A percentile compares a stretch with the other conserved stretches of the same genome.
Conservation (phyloP, 2,113 vertebrate genomes). For the Acanthochromis polyacanthus region DNA sequence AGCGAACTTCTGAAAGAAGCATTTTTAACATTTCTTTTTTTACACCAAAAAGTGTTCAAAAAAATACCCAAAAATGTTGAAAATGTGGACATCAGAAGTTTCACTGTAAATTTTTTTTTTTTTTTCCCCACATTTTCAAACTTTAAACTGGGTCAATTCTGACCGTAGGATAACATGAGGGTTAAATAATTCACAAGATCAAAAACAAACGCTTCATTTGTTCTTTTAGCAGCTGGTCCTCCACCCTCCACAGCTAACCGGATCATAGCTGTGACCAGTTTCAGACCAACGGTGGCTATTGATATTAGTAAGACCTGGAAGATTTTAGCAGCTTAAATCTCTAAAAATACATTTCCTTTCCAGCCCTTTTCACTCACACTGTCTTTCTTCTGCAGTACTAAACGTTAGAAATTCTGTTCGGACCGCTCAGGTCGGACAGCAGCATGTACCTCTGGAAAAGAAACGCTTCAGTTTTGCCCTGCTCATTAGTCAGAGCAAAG, state of each 20-base stretch:
- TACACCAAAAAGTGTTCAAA: too few species aligned
- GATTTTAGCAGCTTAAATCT: background rate
- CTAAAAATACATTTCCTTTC: too few species aligned
- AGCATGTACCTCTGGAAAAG: background rate
- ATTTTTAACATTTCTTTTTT: too few species aligned
- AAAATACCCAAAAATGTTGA: too few species aligned
- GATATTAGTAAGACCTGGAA: background rate
- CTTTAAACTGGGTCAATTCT: too few species aligned
- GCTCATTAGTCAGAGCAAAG: conserved; percentile 47
- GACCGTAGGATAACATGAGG: too few species aligned
- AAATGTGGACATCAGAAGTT: too few species aligned
- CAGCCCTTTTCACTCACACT: too few species aligned
- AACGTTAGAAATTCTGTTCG: background rate
- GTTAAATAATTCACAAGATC: too few species aligned
- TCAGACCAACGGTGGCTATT: background rate
- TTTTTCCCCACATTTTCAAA: too few species aligned
- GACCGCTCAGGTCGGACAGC: background rate
- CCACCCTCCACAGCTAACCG: conserved; percentile 19
- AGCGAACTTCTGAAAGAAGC: too few species aligned
- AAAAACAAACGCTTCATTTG: background rate
- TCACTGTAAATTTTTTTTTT: too few species aligned
- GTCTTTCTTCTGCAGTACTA: background rate
- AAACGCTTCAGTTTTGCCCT: conserved; percentile 19
- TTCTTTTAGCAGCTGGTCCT: background rate
- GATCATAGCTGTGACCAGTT: background rate